These are phyloP conservation scores for Macaria notata DNA, from an alignment of 2,888 invertebrate genomes.

Conservation along the genomic window DNA sequence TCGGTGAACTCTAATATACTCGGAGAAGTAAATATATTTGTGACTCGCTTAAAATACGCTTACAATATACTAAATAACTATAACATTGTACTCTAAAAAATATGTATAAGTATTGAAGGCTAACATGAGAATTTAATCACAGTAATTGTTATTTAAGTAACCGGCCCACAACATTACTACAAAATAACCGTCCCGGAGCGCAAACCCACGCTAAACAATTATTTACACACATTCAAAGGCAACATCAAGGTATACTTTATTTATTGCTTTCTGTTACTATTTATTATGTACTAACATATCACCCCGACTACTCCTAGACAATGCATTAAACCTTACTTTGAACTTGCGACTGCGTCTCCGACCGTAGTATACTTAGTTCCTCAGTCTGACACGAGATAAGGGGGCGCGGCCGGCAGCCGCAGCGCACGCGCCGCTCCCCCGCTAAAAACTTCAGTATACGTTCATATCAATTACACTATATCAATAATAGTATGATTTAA, in stretches of 20 bases:
- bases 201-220: constrained; percentile 58
- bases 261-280: constrained; percentile 80
- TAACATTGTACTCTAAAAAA: constrained; percentile 83
- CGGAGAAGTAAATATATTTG: constrained; percentile 80
- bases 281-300: constrained; percentile 78
- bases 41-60: constrained; percentile 77
- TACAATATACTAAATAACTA: constrained; percentile 79
- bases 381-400: constrained; percentile 62
- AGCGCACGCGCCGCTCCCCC: constrained; percentile 19
- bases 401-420: no score
- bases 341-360: constrained; percentile 53
- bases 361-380: constrained; percentile 47
- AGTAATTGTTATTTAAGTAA: constrained; percentile 80
- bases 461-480: constrained; percentile 60
- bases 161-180: constrained; percentile 78
- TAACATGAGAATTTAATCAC: constrained; percentile 82
- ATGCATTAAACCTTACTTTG: constrained; percentile 59
- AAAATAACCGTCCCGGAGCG: constrained; percentile 66
- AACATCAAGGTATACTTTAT: constrained; percentile 82
- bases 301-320: constrained; percentile 70
- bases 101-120: constrained; percentile 83
- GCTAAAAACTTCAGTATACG: constrained; percentile 52
- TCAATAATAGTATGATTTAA: constrained; percentile 66
- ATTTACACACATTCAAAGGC: constrained; percentile 76
- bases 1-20: constrained; percentile 73